phyloP scores from a whole-genome alignment of 1,140 invertebrate species.

The Meloidogyne hapla region DNA sequence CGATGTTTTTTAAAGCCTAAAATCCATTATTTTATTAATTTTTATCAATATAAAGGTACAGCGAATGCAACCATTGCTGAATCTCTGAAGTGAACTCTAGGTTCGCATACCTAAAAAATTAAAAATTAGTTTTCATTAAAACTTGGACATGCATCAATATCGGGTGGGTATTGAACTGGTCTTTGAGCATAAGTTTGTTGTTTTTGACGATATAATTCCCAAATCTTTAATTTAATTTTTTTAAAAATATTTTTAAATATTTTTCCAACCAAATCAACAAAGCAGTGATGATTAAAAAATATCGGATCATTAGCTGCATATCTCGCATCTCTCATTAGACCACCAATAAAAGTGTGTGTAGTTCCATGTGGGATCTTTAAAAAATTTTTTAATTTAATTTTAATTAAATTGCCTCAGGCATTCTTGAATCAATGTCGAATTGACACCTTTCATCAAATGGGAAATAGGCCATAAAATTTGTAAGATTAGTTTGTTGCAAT shows the following conservation, averaged over 20 bases:
- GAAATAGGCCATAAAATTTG: too few relatives aligned
- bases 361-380: conserved; percentile 60
- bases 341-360: conserved; percentile 57
- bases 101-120: conserved; percentile 29
- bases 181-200: too few relatives aligned
- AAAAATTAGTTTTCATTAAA: too few relatives aligned
- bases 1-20: conserved; percentile 23
- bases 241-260: conserved; percentile 19
- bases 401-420: background rate
- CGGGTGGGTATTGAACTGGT: too few relatives aligned
- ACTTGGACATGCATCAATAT: too few relatives aligned
- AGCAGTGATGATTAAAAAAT: conserved; percentile 58
- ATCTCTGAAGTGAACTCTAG: conserved; percentile 49
- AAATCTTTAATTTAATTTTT: too few relatives aligned
- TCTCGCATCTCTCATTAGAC: conserved; percentile 48
- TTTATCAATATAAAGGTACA: background rate
- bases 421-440: background rate
- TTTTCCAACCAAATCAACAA: conserved; percentile 63
- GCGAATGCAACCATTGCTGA: conserved; percentile 48
- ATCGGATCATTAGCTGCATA: conserved; percentile 49
- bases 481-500: too few relatives aligned
- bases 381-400: background rate
- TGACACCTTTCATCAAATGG: too few relatives aligned
- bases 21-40: background rate
- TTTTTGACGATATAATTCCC: too few relatives aligned